Evolutionary conservation across 2,113 vertebrate species (phyloP).

Genomic region (Vulpes vulpes): DNA sequence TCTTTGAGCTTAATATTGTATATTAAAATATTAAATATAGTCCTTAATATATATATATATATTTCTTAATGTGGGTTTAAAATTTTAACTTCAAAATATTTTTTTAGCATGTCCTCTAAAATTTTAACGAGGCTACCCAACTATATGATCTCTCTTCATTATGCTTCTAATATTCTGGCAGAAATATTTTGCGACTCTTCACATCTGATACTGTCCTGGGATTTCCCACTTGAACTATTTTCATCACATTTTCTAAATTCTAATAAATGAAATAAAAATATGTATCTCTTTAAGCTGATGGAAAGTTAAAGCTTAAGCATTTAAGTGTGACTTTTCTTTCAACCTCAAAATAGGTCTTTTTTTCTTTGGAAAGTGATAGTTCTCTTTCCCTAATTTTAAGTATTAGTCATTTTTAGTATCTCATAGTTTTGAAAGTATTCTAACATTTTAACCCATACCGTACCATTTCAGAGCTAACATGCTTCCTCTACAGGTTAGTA

Average conservation of each 20-base stretch:
- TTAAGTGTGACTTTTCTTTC: constrained; percentile 9
- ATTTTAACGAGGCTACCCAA: neutral
- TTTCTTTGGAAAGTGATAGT: neutral
- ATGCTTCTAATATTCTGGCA: neutral
- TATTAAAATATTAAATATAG: neutral
- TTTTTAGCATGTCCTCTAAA: neutral
- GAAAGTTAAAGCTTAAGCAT: constrained; percentile 29
- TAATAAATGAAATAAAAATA: constrained; percentile 43
- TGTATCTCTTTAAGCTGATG: neutral
- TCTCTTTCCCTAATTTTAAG: constrained; percentile 49
- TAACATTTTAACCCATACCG: neutral
- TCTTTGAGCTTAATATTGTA: neutral
- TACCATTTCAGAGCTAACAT: neutral
- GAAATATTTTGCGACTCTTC: neutral
- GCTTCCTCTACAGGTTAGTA: neutral
- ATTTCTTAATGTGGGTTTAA: neutral
- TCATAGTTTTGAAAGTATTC: constrained; percentile 4
- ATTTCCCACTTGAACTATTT: constrained; percentile 29
- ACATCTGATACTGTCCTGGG: neutral
- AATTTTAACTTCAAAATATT: neutral
- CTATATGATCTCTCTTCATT: neutral
- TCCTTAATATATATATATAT: constrained; percentile 4
- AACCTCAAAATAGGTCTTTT: neutral
- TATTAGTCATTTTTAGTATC: neutral
- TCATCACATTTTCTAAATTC: constrained; percentile 2